A percentile compares a stretch with the other conserved stretches of the same genome.
Conservation (phyloP, 2,888 invertebrate genomes). For the Zaprionus bogoriensis region DNA sequence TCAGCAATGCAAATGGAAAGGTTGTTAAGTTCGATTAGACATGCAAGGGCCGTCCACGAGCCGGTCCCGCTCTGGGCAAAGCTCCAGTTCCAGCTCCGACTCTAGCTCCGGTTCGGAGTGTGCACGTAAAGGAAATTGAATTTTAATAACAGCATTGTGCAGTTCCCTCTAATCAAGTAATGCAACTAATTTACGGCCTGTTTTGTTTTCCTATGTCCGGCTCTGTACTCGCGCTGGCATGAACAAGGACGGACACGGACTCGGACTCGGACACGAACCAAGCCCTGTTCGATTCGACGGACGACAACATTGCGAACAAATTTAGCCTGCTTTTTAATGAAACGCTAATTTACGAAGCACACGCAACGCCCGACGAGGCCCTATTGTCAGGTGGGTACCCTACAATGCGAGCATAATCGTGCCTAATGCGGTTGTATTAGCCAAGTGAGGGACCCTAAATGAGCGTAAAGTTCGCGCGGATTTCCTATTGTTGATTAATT, state of each 20-base stretch:
- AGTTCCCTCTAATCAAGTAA: conserved; percentile 67
- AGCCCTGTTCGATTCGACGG: conserved; percentile 32
- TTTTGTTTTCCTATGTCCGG: background rate
- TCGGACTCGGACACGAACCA: conserved; percentile 31
- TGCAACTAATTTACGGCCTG: conserved; percentile 67
- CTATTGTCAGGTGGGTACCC: conserved; percentile 36
- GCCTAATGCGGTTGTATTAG: background rate
- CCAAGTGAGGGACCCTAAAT: background rate
- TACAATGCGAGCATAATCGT: background rate
- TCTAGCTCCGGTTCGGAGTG: background rate
- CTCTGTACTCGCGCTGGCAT: background rate
- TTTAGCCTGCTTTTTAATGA: conserved; percentile 68
- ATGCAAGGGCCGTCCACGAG: conserved; percentile 51
- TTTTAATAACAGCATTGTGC: conserved; percentile 70
- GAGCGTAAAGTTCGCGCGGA: background rate
- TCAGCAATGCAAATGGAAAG: conserved; percentile 54
- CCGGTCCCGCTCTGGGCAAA: conserved; percentile 2
- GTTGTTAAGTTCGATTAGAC: conserved; percentile 75
- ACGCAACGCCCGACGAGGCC: conserved; percentile 53
- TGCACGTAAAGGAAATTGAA: conserved; percentile 65
- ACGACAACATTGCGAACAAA: conserved; percentile 70
- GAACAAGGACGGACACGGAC: conserved; percentile 20
- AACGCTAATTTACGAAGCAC: conserved; percentile 68
- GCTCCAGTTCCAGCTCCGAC: background rate
- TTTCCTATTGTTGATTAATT: background rate